phyloP scores from a whole-genome alignment of 2,888 invertebrate genomes.

The Prosopocoilus inquinatus region DNA sequence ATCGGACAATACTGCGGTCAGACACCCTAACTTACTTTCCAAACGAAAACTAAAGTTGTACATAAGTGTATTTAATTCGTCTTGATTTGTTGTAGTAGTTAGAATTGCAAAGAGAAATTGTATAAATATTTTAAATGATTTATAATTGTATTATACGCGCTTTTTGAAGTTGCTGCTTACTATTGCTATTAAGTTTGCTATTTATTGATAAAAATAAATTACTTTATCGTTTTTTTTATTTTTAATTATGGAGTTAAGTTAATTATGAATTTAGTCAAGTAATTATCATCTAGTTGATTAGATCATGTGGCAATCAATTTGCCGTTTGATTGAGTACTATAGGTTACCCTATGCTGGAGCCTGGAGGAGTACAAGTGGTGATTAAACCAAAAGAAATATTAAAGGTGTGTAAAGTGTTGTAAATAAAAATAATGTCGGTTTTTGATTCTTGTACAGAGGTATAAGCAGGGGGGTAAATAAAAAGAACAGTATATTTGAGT shows the following conservation, averaged over 20 bases:
- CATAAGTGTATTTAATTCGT: not conserved
- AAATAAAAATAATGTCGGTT: not conserved
- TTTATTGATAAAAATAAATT: not conserved
- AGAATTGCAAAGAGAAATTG: not conserved
- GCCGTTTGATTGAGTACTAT: no score
- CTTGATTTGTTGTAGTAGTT: not conserved
- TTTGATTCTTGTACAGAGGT: no score
- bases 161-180: not conserved
- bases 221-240: not conserved
- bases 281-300: no score
- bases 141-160: not conserved
- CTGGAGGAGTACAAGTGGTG: no score
- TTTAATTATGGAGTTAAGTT: not conserved
- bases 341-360: no score
- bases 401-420: not conserved
- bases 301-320: no score
- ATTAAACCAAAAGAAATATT: no score
- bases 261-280: no score
- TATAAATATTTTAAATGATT: slow-evolving; percentile 1
- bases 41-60: not conserved
- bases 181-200: not conserved
- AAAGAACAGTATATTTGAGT: no score
- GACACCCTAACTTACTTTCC: slow-evolving; percentile 35
- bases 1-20: slow-evolving; percentile 72
- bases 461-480: no score